phyloP scores from a whole-genome alignment of 2,797 vertebrate species.

The Cyclopterus lumpus region DNA sequence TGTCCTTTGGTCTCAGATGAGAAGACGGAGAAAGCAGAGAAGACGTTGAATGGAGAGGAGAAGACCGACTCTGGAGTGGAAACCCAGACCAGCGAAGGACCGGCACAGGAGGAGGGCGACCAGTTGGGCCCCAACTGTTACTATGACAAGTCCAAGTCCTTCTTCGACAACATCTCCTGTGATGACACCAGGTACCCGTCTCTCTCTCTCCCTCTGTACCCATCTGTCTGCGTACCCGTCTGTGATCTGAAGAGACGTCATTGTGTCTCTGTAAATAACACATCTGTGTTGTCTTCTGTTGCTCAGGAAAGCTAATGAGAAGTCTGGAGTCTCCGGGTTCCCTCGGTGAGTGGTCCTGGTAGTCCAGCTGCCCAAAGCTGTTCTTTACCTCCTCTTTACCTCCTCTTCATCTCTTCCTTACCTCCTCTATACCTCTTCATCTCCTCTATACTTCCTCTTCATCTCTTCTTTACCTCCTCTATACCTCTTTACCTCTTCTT shows the following conservation, averaged over 20 bases:
- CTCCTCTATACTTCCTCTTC: too few species aligned
- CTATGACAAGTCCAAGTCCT: constrained; percentile 98
- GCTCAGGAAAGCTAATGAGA: constrained; percentile 79
- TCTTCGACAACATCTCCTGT: constrained; percentile 99
- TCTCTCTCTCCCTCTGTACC: neutral
- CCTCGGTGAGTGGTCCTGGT: constrained; percentile 61
- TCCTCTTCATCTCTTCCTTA: too few species aligned
- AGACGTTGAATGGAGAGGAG: constrained; percentile 93
- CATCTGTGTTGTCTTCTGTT: neutral
- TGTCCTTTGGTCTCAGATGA: constrained; percentile 83
- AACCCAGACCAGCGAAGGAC: constrained; percentile 91
- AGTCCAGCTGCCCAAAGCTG: neutral
- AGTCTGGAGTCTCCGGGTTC: constrained; percentile 71
- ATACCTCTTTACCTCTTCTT: too few species aligned
- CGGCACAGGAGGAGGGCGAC: constrained; percentile 87
- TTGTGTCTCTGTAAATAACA: too few species aligned
- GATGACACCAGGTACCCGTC: constrained; percentile 91
- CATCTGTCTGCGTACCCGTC: fast-evolving
- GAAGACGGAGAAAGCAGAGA: constrained; percentile 87
- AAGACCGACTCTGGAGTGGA: constrained; percentile 92
- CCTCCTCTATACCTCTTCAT: too few species aligned
- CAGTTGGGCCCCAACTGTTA: constrained; percentile 92
- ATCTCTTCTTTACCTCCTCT: too few species aligned
- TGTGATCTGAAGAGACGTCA: too few species aligned
- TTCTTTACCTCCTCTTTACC: neutral